Evolutionary conservation across 2,888 invertebrate genomes (phyloP), one percentile per base, ranked within the genome.

Genomic region (Glaucopsyche alexis): DNA sequence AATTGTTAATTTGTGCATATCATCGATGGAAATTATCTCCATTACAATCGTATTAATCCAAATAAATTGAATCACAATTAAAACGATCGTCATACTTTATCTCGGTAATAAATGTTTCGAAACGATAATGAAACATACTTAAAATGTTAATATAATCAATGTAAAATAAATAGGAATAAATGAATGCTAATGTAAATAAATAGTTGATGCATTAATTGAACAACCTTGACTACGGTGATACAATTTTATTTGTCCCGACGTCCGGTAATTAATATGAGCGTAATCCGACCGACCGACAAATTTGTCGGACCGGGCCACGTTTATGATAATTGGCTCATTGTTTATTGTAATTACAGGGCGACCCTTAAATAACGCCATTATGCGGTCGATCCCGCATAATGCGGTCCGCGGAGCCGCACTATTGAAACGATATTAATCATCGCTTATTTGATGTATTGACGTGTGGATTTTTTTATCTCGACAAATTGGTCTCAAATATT

Each of bases 241-340:
- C 70, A 60, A 71, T 73, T 74, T 55, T 73, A 70, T 75, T 73
- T 73, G 75, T 73, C 60, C 72, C 72, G 77, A 75, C 76, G 75
- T 77, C 74, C 75, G 76, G 77, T 76, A 76, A 77, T 78, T 78
- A 78, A 77, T 77, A 75, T 73, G 76, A 74, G 47, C 74, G 75
- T 75, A 78, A 78, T 76, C 74, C 75, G 74, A 75, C 74, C 76
- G 75, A 75, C 73, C 75, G 75, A 75, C 74, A 76, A 78, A 78
- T 78, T 75, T 75, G 73, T 49, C 74, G 71, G 74, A 72, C 77
- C 74, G 75, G 74, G 76, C 77, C 73, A 75, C 75, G 74, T 77
- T 78, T 77, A 74, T 75, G 77, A 73, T 77, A 78, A 79, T 79
- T 74, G 76, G 78, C 73, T 78, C 75, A 75, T 76, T 74, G 75